Evolutionary conservation across 2,888 invertebrate genomes (phyloP).

Genomic region (Hirtodrosophila confusa): DNA sequence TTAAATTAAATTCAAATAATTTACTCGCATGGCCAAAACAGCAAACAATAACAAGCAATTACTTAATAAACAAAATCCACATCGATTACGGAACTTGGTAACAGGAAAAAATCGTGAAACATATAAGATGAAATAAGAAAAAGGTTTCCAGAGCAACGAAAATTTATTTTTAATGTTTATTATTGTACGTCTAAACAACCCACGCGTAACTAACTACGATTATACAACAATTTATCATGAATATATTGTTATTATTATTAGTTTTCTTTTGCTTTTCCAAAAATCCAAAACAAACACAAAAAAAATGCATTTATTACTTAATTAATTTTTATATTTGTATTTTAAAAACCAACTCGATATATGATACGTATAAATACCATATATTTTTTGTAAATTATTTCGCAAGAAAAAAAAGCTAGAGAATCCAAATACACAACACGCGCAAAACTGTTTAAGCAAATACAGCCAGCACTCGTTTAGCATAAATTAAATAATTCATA

Average conservation of each 20-base stretch:
- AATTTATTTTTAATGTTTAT: constrained; percentile 61
- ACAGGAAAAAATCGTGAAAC: constrained; percentile 11
- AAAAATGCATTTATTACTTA: constrained; percentile 76
- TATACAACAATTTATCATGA: constrained; percentile 13
- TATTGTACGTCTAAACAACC: constrained; percentile 20
- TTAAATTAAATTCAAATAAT: constrained; percentile 51
- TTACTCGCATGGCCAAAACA: constrained; percentile 27
- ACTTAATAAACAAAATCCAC: constrained; percentile 7
- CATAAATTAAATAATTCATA: constrained; percentile 72
- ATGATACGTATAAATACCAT: constrained; percentile 40
- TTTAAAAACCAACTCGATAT: constrained; percentile 44
- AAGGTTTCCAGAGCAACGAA: constrained; percentile 79
- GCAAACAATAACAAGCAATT: constrained; percentile 11
- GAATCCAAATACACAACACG: constrained; percentile 60
- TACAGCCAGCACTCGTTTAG: constrained; percentile 68
- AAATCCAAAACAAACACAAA: constrained; percentile 37
- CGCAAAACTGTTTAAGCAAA: constrained; percentile 63
- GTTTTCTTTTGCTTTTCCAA: constrained; percentile 73
- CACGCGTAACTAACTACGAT: neutral
- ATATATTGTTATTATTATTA: neutral
- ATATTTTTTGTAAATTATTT: constrained; percentile 75
- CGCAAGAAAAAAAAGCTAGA: constrained; percentile 70
- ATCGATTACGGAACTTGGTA: constrained; percentile 4
- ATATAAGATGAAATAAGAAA: constrained; percentile 17
- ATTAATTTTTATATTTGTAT: constrained; percentile 78